These are phyloP conservation scores for Xiphydria camelus DNA, from an alignment of 2,888 invertebrate species.

Conservation along the genomic window DNA sequence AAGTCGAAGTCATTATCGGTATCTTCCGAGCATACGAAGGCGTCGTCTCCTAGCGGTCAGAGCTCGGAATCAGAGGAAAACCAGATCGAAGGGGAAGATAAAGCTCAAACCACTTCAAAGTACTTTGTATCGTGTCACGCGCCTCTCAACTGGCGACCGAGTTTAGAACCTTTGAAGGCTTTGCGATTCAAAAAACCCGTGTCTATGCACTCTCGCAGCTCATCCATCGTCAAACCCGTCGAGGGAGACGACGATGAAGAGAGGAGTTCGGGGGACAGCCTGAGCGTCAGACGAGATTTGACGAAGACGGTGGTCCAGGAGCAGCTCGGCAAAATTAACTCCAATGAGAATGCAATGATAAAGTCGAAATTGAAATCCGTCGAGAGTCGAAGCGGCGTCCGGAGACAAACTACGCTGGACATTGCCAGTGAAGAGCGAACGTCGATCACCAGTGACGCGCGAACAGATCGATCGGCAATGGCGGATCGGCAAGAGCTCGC, in stretches of 20 bases:
- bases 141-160: slow-evolving; percentile 41
- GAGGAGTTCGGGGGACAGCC: slow-evolving; percentile 9
- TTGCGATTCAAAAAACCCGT: slow-evolving; percentile 30
- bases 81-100: slow-evolving; percentile 20
- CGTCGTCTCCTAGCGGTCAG: slow-evolving; percentile 24
- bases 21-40: slow-evolving; percentile 32
- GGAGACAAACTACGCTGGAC: too few relatives aligned
- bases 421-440: too few relatives aligned
- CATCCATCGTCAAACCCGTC: slow-evolving; percentile 2
- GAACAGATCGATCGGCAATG: too few relatives aligned
- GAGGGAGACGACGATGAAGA: slow-evolving; percentile 1
- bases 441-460: too few relatives aligned
- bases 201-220: slow-evolving; percentile 7
- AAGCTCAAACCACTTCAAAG: slow-evolving; percentile 28
- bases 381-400: too few relatives aligned
- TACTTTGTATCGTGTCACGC: slow-evolving; percentile 47
- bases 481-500: too few relatives aligned
- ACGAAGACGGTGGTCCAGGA: neutral
- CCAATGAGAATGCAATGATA: neutral
- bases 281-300: slow-evolving; percentile 1
- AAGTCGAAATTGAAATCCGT: too few relatives aligned
- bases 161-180: slow-evolving; percentile 46
- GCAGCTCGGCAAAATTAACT: neutral
- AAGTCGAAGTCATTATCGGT: slow-evolving; percentile 24
- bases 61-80: slow-evolving; percentile 37